A percentile compares a stretch with the other conserved stretches of the same genome.
These are phyloP conservation scores for Acrocephalus arundinaceus DNA, from an alignment of 2,113 vertebrate species.

Conservation along the genomic window DNA sequence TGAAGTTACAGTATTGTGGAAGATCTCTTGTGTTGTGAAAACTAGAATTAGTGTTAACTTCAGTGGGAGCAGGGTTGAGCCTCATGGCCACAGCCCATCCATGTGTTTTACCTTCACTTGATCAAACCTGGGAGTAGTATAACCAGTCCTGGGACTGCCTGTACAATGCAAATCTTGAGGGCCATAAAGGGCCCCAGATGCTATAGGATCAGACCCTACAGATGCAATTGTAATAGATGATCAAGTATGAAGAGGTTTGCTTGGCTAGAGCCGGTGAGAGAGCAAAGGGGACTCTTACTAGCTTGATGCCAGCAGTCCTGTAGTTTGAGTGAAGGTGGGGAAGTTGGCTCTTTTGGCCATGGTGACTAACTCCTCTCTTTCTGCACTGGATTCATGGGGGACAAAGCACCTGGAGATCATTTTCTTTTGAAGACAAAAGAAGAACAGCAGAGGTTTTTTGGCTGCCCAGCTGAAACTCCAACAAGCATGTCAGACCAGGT, in stretches of 20 bases:
- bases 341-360: not conserved
- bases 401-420: not conserved
- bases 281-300: not conserved
- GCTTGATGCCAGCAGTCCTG: not conserved
- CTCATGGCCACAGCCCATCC: not conserved
- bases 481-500: fast-evolving
- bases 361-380: not conserved
- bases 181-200: not conserved
- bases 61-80: not conserved
- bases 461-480: not conserved
- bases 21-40: not conserved
- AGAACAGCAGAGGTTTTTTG: not conserved
- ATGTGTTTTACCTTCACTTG: not conserved
- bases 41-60: not conserved
- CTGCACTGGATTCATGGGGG: not conserved
- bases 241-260: not conserved
- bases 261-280: not conserved
- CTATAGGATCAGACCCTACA: not conserved
- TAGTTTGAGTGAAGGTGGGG: not conserved
- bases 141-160: not conserved
- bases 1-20: not conserved
- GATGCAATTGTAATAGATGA: not conserved
- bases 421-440: not conserved
- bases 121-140: not conserved
- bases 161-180: not conserved